Evolutionary conservation across 1,140 invertebrate species (phyloP).

Genomic region (Goniozus legneri): DNA sequence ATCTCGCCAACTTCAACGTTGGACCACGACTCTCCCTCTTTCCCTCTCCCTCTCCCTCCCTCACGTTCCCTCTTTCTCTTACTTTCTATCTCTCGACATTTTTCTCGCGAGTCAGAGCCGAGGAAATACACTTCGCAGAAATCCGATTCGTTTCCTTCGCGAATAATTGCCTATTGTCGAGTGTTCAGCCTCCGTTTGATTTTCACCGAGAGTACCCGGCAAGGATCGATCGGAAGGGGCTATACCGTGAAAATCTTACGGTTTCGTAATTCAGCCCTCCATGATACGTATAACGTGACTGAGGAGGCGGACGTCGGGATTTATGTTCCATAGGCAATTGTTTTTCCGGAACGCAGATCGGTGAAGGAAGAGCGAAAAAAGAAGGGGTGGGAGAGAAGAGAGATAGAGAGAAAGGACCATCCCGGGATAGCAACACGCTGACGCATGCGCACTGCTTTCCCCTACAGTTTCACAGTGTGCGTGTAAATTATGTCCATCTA

Average conservation of each 20-base stretch:
- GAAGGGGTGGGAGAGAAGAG: too few relatives aligned
- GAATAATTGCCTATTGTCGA: too few relatives aligned
- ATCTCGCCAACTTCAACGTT: neutral
- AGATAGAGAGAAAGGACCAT: neutral
- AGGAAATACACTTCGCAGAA: too few relatives aligned
- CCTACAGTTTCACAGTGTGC: slow-evolving; percentile 3
- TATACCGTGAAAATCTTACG: neutral
- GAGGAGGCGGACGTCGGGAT: slow-evolving; percentile 15
- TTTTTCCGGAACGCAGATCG: slow-evolving; percentile 32
- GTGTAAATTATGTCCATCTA: slow-evolving; percentile 47
- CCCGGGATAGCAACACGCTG: neutral
- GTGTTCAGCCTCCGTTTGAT: too few relatives aligned
- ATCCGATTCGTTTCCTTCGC: too few relatives aligned
- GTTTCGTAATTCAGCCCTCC: neutral
- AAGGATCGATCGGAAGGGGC: neutral
- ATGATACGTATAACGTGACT: neutral
- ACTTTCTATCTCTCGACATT: neutral
- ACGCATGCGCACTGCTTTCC: neutral
- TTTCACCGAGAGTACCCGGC: too few relatives aligned
- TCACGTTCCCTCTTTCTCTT: too few relatives aligned
- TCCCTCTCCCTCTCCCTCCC: too few relatives aligned
- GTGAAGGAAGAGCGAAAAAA: slow-evolving; percentile 9
- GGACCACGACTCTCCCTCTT: neutral
- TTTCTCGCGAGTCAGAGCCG: too few relatives aligned
- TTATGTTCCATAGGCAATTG: slow-evolving; percentile 37